Conservation (phyloP, 2,113 vertebrate species). For the Sturnus vulgaris region DNA sequence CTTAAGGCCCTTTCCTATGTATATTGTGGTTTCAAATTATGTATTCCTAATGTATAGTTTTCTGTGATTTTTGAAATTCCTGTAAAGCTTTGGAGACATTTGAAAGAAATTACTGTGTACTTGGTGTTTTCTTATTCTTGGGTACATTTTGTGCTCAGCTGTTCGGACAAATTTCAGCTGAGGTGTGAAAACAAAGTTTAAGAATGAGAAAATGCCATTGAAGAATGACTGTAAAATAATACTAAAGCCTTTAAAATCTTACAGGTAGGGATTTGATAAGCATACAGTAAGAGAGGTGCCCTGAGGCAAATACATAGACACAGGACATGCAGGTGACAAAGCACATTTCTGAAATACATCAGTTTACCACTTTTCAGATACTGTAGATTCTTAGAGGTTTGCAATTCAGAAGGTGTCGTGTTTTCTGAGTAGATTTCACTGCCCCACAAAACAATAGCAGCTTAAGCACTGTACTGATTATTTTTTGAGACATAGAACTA, state of each 20-base stretch:
- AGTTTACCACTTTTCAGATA: not conserved
- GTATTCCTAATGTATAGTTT: not conserved
- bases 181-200: not conserved
- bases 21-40: not conserved
- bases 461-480: not conserved
- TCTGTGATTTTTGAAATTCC: not conserved
- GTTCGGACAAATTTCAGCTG: conserved; percentile 2
- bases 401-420: not conserved
- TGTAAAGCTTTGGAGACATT: not conserved
- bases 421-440: not conserved
- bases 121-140: not conserved
- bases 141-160: not conserved
- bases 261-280: not conserved
- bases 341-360: not conserved
- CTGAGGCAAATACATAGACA: not conserved
- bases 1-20: not conserved
- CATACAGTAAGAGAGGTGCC: not conserved
- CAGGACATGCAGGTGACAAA: not conserved
- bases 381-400: not conserved
- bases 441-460: not conserved
- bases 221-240: not conserved
- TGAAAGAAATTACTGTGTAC: not conserved
- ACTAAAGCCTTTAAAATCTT: not conserved
- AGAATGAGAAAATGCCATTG: not conserved
- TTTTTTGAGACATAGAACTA: not conserved